These are phyloP conservation scores for Colius striatus DNA, from an alignment of 2,113 vertebrate genomes.

Conservation along the genomic window DNA sequence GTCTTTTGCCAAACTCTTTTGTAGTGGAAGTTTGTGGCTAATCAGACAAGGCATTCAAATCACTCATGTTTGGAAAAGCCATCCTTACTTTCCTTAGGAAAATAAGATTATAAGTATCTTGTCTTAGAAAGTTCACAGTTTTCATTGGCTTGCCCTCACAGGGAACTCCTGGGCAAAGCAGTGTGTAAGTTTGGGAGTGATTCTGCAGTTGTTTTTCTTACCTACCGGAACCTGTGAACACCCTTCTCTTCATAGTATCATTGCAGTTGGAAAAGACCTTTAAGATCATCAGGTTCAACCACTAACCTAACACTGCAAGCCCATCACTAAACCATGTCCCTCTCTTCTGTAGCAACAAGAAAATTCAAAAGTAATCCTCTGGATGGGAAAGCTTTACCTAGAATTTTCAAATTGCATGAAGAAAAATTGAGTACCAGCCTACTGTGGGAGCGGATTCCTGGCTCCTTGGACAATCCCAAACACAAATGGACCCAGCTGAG, in stretches of 20 bases:
- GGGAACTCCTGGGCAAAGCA: background rate
- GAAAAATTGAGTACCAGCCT: background rate
- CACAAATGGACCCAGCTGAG: background rate
- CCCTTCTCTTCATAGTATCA: background rate
- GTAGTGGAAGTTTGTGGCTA: background rate
- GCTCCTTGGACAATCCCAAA: background rate
- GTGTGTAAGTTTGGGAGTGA: background rate
- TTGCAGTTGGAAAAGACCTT: no score
- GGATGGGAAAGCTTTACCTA: background rate
- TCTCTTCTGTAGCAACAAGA: background rate
- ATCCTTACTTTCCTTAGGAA: background rate
- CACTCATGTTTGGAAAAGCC: background rate
- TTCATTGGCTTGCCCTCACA: background rate
- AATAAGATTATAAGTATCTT: background rate
- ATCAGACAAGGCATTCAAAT: constrained; percentile 5
- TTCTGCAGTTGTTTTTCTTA: background rate
- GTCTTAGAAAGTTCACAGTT: background rate
- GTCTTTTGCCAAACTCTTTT: background rate
- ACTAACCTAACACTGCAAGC: no score
- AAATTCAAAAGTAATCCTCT: background rate
- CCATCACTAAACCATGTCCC: no score
- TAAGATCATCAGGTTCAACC: no score
- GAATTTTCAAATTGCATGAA: background rate
- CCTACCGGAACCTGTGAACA: background rate
- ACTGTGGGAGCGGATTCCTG: background rate